These are phyloP conservation scores for Chrysochloris asiatica DNA, from an alignment of 2,113 vertebrate species.

Conservation along the genomic window DNA sequence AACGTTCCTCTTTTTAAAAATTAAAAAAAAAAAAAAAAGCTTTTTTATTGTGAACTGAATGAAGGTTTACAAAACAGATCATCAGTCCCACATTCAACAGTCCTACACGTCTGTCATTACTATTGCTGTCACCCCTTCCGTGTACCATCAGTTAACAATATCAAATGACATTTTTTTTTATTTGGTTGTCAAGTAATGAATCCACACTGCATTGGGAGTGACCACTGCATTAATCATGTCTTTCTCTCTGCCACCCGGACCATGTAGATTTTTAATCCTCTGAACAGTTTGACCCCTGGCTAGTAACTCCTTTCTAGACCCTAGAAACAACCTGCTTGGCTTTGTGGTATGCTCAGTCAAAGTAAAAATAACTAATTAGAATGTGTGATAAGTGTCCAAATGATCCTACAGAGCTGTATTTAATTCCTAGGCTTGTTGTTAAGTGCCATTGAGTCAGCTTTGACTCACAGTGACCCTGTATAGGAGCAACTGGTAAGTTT, in stretches of 20 bases:
- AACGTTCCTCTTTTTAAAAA: no score
- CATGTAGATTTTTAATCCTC: not conserved
- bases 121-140: no score
- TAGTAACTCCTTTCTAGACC: not conserved
- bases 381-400: not conserved
- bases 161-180: slow-evolving; percentile 9
- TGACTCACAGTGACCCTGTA: no score
- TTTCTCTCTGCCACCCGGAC: not conserved
- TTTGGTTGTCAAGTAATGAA: not conserved
- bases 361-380: not conserved
- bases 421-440: not conserved
- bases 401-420: no score
- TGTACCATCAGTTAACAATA: no score
- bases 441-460: no score
- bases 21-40: no score
- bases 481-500: no score
- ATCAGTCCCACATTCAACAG: no score
- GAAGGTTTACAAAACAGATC: no score
- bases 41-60: no score
- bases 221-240: not conserved
- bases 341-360: not conserved
- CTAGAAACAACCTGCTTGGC: not conserved
- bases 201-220: not conserved
- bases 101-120: no score
- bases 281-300: not conserved